Evolutionary conservation across 2,113 vertebrate species (phyloP).

Genomic region (Calidris pugnax): DNA sequence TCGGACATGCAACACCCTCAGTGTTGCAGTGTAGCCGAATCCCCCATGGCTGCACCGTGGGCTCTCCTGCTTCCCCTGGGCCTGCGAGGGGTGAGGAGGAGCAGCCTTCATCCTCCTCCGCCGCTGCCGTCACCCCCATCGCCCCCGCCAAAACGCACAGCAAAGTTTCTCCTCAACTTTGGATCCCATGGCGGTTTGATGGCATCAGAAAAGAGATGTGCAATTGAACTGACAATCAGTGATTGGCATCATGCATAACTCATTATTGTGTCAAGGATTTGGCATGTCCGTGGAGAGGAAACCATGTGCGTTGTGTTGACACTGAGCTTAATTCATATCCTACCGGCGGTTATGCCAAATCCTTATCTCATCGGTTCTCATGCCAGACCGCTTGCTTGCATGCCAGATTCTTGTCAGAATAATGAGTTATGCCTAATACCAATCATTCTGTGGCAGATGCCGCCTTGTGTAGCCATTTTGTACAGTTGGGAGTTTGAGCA

Average conservation of each 20-base stretch:
- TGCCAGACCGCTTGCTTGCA: background rate
- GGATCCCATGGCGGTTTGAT: background rate
- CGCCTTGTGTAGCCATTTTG: conserved; percentile 31
- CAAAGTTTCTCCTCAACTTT: background rate
- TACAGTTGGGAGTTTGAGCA: background rate
- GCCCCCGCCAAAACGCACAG: background rate
- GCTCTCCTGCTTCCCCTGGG: background rate
- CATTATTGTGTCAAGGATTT: conserved; percentile 55
- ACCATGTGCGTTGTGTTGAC: conserved; percentile 37
- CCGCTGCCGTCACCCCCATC: background rate
- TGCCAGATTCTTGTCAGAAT: conserved; percentile 66
- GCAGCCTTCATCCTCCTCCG: background rate
- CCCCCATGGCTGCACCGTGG: rapidly evolving
- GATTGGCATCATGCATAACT: conserved; percentile 30
- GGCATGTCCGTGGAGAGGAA: conserved; percentile 41
- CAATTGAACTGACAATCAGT: conserved; percentile 47
- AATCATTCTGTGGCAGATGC: conserved; percentile 53
- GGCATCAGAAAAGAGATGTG: conserved; percentile 25
- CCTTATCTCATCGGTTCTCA: conserved; percentile 7
- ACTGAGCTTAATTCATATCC: conserved; percentile 42
- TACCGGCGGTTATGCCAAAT: conserved; percentile 19
- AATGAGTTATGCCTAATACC: conserved; percentile 47
- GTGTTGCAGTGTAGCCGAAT: background rate
- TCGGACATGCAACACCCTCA: rapidly evolving
- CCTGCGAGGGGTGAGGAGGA: background rate